A percentile compares a stretch with the other conserved stretches of the same genome.
Evolutionary conservation across 1,140 invertebrate genomes (phyloP).

Genomic region (Ditylenchus dipsaci): DNA sequence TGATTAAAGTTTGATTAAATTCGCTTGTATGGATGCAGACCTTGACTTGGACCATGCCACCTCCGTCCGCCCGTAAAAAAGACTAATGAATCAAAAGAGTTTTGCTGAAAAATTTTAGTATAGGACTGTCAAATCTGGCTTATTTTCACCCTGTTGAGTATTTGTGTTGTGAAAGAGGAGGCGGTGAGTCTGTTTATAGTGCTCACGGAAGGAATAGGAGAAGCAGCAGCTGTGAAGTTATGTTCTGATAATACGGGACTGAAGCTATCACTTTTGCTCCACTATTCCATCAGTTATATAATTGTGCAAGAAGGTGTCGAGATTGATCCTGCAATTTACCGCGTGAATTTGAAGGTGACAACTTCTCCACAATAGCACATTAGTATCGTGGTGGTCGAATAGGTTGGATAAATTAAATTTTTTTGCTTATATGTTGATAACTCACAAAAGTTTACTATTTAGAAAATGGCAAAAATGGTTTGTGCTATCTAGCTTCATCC

Average conservation of each 20-base stretch:
- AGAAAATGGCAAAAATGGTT: too few species aligned
- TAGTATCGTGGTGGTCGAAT: too few species aligned
- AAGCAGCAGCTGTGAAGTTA: neutral
- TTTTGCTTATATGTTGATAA: too few species aligned
- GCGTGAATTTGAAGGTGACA: too few species aligned
- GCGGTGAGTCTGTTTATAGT: neutral
- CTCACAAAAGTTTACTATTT: too few species aligned
- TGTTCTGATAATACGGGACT: neutral
- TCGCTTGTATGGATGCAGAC: too few species aligned
- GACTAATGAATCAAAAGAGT: conserved; percentile 13
- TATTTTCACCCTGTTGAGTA: neutral
- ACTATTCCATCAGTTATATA: neutral
- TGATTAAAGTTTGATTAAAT: too few species aligned
- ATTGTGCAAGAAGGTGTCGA: too few species aligned
- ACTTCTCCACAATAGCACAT: too few species aligned
- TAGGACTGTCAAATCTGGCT: conserved; percentile 2
- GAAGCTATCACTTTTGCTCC: neutral
- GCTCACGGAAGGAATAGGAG: neutral
- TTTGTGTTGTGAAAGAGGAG: neutral
- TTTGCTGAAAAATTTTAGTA: conserved; percentile 13
- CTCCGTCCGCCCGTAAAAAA: conserved; percentile 19
- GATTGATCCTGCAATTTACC: too few species aligned
- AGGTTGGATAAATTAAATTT: too few species aligned
- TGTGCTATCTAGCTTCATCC: too few species aligned
- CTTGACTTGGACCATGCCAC: conserved; percentile 10